Base-by-base conservation (phyloP, 2,113 vertebrate species). In the Aspidoscelis tigris region DNA sequence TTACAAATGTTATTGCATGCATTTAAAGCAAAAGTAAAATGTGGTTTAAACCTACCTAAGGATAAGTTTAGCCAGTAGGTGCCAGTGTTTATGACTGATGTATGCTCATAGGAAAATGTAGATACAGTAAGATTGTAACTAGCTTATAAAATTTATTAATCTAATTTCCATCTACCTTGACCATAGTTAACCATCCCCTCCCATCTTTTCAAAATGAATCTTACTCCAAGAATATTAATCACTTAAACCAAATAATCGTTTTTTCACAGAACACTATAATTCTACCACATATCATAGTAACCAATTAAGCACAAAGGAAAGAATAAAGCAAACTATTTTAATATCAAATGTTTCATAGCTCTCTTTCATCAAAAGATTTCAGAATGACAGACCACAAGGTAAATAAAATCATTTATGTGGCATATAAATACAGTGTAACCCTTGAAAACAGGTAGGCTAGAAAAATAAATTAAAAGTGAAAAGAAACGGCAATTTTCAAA, bases 1-100 rank as follows among this genome's bases (percentile, higher is more conserved):
- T 50, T 89, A 91, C 65, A 82, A 82, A 76, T 24, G 0, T 0
- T 84, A 88, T 83, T 89, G 90, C 47, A 64, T 24, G 20, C 50
- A 2, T 76, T 81, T 72, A 72, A 71, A 81, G 26, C 44, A 69
- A 81, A 55, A 16, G 9, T 72, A 39, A 77, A 0, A 12, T 61
- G 8, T 41, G 44, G 55, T 22, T 61, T 7, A 72, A 61, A 61
- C 9, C 26, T 8, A 43, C 33, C 18, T 72, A 72, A 73, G 22
- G 33, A 61, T 58, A 21, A 18, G n/a, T 12, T 75, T 22, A 61
- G 18, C 33, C 58, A 61, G 7, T 72, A 72, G 39, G 7, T 72
- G 7, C 6, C 21, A 22, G 21, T 72, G 43, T 41, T 43, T 43
- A 72, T 33, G 12, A 69, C 33, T 69, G 12, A 69, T 69, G 26